Base-by-base conservation (phyloP, 2,113 vertebrate genomes). In the Caloenas nicobarica region DNA sequence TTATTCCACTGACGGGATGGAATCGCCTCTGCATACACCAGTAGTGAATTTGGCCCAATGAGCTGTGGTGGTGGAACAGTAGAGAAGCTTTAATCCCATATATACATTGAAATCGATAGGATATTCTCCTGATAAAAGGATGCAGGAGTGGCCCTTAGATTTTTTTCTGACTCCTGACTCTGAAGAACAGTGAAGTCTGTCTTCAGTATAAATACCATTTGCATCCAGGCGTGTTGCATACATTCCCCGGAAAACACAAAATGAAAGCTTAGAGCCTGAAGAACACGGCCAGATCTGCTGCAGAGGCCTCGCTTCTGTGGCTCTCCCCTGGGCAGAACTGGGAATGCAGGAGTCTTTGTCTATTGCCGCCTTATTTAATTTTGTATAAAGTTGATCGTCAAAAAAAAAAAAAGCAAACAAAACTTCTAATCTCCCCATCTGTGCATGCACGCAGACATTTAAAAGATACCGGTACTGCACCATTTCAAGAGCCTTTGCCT, bases 401-500 rank as follows among this genome's bases (percentile, higher is more conserved):
- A 51, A 83, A 88, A 9, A 40, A 9, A 40, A 38, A 62, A 71
- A 26, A 13, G 46, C 87, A 92, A 89, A 64, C 56, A 51, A 81
- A 91, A 82, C 48, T 79, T 88, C 26, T 40, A 57, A 18, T 70
- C 19, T 73, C 76, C 65, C 46, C 0, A 10, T 70, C 44, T 38
- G 38, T 62, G 31, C 72, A 9, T 13, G 29, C 26, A 5, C 4
- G 16, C 64, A 86, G 62, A 18, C 78, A 65, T 58, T 79, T 86
- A 46, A 51, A 60, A 77, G 26, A 61, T 13, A 51, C 40, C n/a
- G 31, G 12, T 62, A 29, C 91, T 36, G 56, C 77, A n/a, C 44
- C 40, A 54, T 70, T 96, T 76, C 92, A 70, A 44, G 51, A 76
- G 92, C 74, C 91, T 91, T 68, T 86, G 81, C 81, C 86, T 50